phyloP scores from a whole-genome alignment of 1,140 invertebrate genomes.

The Anoplolepis gracilipes region DNA sequence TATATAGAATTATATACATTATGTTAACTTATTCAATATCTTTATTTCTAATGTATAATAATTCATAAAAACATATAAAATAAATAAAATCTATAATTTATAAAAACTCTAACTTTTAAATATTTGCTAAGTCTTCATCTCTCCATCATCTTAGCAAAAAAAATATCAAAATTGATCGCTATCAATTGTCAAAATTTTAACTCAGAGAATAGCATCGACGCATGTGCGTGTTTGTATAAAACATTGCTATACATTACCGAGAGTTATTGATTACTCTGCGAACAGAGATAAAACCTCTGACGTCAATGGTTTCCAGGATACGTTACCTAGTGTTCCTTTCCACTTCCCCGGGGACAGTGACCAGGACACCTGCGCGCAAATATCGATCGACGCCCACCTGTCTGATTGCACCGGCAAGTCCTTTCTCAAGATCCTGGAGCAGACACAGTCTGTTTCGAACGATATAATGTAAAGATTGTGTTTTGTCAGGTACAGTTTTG shows the following conservation, averaged over 20 bases:
- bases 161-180: neutral
- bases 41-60: neutral
- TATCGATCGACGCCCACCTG: constrained; percentile 58
- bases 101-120: neutral
- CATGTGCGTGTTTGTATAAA: neutral
- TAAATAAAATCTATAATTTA: neutral
- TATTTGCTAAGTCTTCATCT: neutral
- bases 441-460: constrained; percentile 69
- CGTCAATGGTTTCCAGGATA: constrained; percentile 58
- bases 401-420: constrained; percentile 1
- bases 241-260: neutral
- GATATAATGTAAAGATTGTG: constrained; percentile 50
- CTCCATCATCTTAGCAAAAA: neutral
- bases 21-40: neutral
- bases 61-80: neutral
- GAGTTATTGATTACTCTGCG: constrained; percentile 35
- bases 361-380: constrained; percentile 50
- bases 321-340: constrained; percentile 6
- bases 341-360: neutral
- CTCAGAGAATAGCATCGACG: too few relatives aligned
- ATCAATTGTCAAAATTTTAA: neutral
- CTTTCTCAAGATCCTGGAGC: constrained; percentile 42
- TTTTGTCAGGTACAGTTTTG: constrained; percentile 52
- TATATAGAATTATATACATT: neutral
- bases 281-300: constrained; percentile 43